Percentiles rank a stretch among this genome's conserved stretches.
These are phyloP conservation scores for Protophormia terraenovae DNA, from an alignment of 2,888 invertebrate species.

Conservation along the genomic window DNA sequence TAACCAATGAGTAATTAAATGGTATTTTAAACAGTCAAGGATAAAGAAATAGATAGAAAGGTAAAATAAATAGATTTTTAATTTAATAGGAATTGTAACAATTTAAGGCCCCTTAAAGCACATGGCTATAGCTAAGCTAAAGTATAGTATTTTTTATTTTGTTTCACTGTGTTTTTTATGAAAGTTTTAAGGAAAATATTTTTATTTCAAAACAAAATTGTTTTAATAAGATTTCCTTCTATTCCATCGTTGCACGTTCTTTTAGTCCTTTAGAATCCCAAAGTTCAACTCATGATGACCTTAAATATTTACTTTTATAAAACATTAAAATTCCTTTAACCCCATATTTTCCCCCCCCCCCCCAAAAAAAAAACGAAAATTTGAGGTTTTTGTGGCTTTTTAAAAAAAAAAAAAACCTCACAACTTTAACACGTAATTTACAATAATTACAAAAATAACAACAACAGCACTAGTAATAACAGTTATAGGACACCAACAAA, in stretches of 20 bases:
- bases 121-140: too few relatives aligned
- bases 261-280: background rate
- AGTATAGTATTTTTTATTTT: too few relatives aligned
- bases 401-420: background rate
- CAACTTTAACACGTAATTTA: constrained; percentile 57
- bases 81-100: too few relatives aligned
- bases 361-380: background rate
- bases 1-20: background rate
- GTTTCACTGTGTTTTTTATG: too few relatives aligned
- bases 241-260: background rate
- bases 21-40: too few relatives aligned
- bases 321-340: background rate
- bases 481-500: background rate
- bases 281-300: background rate
- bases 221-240: background rate
- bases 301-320: background rate
- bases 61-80: too few relatives aligned
- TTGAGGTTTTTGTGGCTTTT: background rate
- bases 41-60: too few relatives aligned
- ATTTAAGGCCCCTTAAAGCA: too few relatives aligned
- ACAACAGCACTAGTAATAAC: background rate
- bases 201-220: too few relatives aligned
- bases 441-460: constrained; percentile 39
- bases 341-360: background rate
- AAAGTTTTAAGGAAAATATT: too few relatives aligned